Evolutionary conservation across 2,113 vertebrate genomes (phyloP).

Genomic region (Phaetusa simplex): DNA sequence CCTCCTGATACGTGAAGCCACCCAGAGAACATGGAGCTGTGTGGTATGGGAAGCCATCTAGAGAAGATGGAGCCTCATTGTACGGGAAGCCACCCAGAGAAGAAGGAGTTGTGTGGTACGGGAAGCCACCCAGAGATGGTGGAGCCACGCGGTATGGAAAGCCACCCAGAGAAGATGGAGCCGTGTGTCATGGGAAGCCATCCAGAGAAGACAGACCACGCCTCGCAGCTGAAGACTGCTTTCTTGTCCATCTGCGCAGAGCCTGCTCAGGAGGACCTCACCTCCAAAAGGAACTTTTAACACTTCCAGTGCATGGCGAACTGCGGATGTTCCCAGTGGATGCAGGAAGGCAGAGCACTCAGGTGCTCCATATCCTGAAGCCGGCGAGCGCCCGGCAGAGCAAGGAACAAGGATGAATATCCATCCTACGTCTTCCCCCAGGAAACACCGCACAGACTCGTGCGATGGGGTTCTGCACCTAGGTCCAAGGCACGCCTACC

Average conservation of each 20-base stretch:
- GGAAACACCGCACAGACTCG: neutral
- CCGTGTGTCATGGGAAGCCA: neutral
- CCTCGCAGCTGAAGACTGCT: neutral
- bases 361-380: neutral
- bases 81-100: neutral
- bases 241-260: neutral
- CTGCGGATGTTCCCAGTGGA: neutral
- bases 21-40: neutral
- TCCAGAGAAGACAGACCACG: neutral
- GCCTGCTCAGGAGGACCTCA: neutral
- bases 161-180: neutral
- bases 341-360: neutral
- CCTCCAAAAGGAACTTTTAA: neutral
- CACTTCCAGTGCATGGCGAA: neutral
- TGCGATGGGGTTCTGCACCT: neutral
- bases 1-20: accelerated
- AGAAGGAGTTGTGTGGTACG: accelerated
- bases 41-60: neutral
- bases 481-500: neutral
- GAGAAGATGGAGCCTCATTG: neutral
- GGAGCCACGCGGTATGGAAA: neutral
- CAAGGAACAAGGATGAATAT: neutral
- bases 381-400: neutral
- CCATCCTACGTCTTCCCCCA: accelerated
- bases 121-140: neutral